phyloP scores from a whole-genome alignment of 2,113 vertebrate genomes.

The Pycnonotus jocosus region DNA sequence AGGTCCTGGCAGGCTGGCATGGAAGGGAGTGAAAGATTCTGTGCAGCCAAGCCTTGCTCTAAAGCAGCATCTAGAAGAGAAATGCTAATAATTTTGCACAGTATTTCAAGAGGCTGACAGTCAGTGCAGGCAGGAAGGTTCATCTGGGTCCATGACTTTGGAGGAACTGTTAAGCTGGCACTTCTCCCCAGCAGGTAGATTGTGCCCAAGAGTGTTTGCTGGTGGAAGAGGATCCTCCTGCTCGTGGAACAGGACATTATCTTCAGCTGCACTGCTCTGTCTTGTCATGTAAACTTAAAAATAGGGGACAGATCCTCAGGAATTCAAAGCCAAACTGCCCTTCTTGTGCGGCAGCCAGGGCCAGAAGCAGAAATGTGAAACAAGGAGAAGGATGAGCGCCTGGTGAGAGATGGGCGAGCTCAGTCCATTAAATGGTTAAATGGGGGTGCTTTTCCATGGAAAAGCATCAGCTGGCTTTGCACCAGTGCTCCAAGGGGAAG shows the following conservation, averaged over 20 bases:
- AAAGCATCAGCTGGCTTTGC: neutral
- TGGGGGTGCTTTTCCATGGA: neutral
- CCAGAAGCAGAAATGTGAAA: neutral
- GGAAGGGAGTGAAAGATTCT: neutral
- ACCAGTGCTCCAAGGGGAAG: neutral
- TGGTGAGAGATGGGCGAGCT: neutral
- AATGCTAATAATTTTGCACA: neutral
- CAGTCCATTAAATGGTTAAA: neutral
- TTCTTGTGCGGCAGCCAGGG: neutral
- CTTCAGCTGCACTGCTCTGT: neutral
- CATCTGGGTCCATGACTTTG: neutral
- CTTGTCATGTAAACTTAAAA: neutral
- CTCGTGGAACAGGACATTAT: neutral
- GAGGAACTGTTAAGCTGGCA: neutral
- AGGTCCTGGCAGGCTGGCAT: neutral
- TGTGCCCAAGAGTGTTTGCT: neutral
- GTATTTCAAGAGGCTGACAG: neutral
- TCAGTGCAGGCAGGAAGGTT: neutral
- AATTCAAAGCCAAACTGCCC: neutral
- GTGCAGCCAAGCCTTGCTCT: neutral
- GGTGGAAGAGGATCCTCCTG: neutral
- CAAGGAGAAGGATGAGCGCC: neutral
- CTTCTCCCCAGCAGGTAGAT: neutral
- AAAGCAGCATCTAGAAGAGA: neutral
- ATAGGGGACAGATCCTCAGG: neutral